Percentiles rank a stretch among this genome's conserved stretches.
Evolutionary conservation across 2,113 vertebrate genomes (phyloP).

Genomic region (Anser brachyrhynchus): DNA sequence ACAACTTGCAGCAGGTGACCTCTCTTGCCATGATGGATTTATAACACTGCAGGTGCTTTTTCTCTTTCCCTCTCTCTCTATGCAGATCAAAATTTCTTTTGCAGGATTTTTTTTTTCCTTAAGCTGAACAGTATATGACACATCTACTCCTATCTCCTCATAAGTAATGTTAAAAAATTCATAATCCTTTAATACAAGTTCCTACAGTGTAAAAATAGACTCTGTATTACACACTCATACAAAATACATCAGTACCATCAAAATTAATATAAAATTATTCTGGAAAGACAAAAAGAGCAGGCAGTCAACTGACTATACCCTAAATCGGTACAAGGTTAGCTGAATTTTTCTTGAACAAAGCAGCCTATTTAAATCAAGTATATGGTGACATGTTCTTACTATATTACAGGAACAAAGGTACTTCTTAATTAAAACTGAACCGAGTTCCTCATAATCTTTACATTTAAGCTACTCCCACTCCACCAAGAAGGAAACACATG

Average conservation of each 20-base stretch:
- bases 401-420: neutral
- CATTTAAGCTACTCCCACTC: neutral
- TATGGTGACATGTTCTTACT: neutral
- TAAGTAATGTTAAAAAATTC: neutral
- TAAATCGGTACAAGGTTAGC: neutral
- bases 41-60: neutral
- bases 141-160: neutral
- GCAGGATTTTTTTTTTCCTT: neutral
- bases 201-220: slow-evolving; percentile 35
- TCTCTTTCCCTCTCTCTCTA: neutral
- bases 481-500: neutral
- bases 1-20: neutral
- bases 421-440: neutral
- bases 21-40: neutral
- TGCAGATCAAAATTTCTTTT: neutral
- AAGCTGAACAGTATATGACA: neutral
- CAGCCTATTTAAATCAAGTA: slow-evolving; percentile 18
- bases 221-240: neutral
- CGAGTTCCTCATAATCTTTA: neutral
- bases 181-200: neutral
- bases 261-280: slow-evolving; percentile 1
- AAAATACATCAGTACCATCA: slow-evolving; percentile 39
- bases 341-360: neutral
- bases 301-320: neutral
- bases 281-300: slow-evolving; percentile 12